Evolutionary conservation across 37 sponge, comb jelly and placozoan genomes (phyloP).

Genomic region (Haliclona indistincta): DNA sequence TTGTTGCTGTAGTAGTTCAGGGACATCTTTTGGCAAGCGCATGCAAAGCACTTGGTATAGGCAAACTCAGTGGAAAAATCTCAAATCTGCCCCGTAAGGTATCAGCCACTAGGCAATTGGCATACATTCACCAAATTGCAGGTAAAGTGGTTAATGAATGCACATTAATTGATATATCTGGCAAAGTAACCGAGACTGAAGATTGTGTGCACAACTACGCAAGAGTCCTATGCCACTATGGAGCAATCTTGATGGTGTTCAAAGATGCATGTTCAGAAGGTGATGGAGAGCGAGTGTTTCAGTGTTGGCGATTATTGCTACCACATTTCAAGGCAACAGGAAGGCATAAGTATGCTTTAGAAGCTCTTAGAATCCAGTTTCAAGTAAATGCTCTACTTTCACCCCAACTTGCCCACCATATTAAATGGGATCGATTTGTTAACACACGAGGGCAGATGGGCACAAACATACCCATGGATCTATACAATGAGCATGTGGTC

Average conservation of each 20-base stretch:
- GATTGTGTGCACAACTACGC: conserved; percentile 40
- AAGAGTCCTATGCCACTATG: conserved; percentile 40
- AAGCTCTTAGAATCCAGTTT: too few species aligned
- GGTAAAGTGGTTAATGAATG: conserved; percentile 9
- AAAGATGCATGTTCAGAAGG: conserved; percentile 52
- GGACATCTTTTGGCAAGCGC: conserved; percentile 35
- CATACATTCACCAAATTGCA: conserved; percentile 5
- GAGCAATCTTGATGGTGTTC: conserved; percentile 7
- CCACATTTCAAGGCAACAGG: conserved; percentile 36
- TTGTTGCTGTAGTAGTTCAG: conserved; percentile 8
- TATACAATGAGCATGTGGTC: conserved; percentile 53
- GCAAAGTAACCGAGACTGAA: too few species aligned
- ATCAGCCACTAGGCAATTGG: neutral
- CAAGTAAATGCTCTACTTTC: conserved; percentile 1
- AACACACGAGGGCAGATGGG: conserved; percentile 39
- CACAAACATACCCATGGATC: conserved; percentile 44
- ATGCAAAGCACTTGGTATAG: conserved; percentile 14
- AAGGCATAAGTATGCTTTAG: conserved; percentile 27
- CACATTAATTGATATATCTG: conserved; percentile 10
- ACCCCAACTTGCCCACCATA: conserved; percentile 28
- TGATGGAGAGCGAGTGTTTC: conserved; percentile 44
- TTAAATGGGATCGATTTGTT: conserved; percentile 47
- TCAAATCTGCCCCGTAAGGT: neutral
- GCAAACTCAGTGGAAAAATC: neutral
- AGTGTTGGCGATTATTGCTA: conserved; percentile 46